Conservation (phyloP, 1,140 invertebrate genomes). For the Caligus rogercresseyi region DNA sequence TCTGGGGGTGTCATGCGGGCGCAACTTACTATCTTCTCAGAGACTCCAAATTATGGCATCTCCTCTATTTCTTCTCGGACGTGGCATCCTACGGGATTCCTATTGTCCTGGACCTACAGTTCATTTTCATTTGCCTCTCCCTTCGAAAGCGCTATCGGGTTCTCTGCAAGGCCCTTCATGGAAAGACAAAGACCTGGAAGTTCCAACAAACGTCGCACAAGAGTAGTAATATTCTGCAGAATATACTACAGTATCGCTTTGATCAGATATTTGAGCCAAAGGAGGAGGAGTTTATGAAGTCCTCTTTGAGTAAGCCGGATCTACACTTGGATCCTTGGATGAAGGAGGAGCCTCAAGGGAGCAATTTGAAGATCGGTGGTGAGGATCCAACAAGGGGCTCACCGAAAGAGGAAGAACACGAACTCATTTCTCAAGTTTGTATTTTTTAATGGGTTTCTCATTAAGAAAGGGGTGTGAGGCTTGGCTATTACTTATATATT, state of each 20-base stretch:
- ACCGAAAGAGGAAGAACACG: neutral
- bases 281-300: neutral
- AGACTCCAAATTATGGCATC: neutral
- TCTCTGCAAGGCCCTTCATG: constrained; percentile 4
- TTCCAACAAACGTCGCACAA: neutral
- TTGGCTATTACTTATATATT: no score
- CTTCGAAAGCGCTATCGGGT: constrained; percentile 13
- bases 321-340: neutral
- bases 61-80: constrained; percentile 2
- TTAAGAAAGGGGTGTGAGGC: no score
- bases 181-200: neutral
- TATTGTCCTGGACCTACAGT: constrained; percentile 7
- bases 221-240: constrained; percentile 6
- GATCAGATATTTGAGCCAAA: constrained; percentile 19
- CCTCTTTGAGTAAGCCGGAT: neutral
- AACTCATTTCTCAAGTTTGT: neutral
- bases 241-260: constrained; percentile 19
- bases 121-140: neutral
- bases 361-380: neutral
- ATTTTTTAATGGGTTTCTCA: no score
- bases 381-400: neutral
- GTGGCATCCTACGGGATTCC: neutral
- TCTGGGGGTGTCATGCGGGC: constrained; percentile 2
- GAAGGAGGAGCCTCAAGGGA: neutral
- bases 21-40: neutral